Conservation (phyloP, 2,888 invertebrate genomes). For the Tricholauxania praeusta region DNA sequence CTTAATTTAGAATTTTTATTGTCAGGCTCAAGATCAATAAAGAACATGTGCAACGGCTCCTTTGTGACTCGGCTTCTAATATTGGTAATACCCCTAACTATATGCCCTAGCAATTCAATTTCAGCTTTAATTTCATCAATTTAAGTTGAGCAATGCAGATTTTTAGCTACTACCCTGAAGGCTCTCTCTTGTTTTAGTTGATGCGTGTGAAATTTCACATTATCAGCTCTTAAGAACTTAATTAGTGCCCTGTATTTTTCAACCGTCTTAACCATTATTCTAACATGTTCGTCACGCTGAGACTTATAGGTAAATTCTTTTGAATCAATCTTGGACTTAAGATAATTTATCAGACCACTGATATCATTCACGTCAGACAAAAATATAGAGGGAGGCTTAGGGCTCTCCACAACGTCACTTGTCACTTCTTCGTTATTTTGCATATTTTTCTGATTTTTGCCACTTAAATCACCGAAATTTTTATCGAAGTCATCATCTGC, state of each 20-base stretch:
- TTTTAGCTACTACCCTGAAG: conserved; percentile 37
- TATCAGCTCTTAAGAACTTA: conserved; percentile 17
- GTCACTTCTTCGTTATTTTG: too few species aligned
- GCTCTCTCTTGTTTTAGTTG: conserved; percentile 37
- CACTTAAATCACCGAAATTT: too few species aligned
- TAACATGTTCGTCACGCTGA: conserved; percentile 25
- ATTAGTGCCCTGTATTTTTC: conserved; percentile 27
- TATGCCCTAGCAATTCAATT: conserved; percentile 30
- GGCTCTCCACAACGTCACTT: too few species aligned
- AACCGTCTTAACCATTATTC: conserved; percentile 27
- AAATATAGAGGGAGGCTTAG: conserved; percentile 27
- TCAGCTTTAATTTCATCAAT: conserved; percentile 20
- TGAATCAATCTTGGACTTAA: conserved; percentile 1
- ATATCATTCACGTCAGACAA: conserved; percentile 16
- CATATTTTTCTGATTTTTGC: too few species aligned
- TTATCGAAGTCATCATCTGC: too few species aligned
- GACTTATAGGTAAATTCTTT: conserved; percentile 31
- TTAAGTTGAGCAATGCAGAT: conserved; percentile 31
- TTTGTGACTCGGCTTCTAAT: too few species aligned
- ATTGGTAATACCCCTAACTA: too few species aligned
- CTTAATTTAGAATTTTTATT: neutral
- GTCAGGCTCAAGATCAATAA: neutral
- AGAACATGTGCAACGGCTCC: too few species aligned
- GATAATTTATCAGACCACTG: conserved; percentile 7
- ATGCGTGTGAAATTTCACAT: conserved; percentile 31